Percentiles rank a stretch among this genome's conserved stretches.
These are phyloP conservation scores for Dipodomys merriami DNA, from an alignment of 2,113 vertebrate species.

Conservation along the genomic window DNA sequence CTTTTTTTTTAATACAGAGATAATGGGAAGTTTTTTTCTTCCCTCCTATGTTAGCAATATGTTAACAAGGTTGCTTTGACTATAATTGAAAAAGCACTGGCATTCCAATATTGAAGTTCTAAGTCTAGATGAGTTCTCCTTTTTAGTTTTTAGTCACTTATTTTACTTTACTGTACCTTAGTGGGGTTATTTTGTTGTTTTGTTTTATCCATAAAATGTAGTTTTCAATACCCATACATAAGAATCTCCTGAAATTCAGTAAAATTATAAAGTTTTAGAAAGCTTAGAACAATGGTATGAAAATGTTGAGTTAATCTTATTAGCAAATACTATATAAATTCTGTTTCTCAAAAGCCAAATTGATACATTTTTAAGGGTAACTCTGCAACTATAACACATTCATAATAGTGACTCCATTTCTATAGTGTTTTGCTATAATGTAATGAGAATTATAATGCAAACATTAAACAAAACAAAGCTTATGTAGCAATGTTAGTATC, in stretches of 20 bases:
- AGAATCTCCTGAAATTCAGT: not conserved
- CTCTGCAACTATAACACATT: slow-evolving; percentile 51
- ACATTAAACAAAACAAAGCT: slow-evolving; percentile 64
- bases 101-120: slow-evolving; percentile 1
- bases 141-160: not conserved
- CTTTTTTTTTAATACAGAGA: not conserved
- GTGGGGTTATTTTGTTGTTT: not conserved
- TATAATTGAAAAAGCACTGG: slow-evolving; percentile 22
- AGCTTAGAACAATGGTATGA: slow-evolving; percentile 1
- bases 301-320: slow-evolving; percentile 28
- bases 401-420: slow-evolving; percentile 36
- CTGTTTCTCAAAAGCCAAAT: slow-evolving; percentile 33
- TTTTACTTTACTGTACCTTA: slow-evolving; percentile 23
- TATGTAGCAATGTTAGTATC: not conserved
- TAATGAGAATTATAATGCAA: slow-evolving; percentile 21
- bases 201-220: not conserved
- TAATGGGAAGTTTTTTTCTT: not conserved
- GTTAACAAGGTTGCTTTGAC: not conserved
- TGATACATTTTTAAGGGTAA: slow-evolving; percentile 46
- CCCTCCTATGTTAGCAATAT: not conserved
- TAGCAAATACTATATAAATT: slow-evolving; percentile 43
- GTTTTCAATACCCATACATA: not conserved
- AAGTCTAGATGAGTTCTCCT: slow-evolving; percentile 5
- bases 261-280: not conserved
- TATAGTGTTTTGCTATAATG: slow-evolving; percentile 41